Conservation (phyloP, 2,797 vertebrate genomes). For the Galagoides demidoff region DNA sequence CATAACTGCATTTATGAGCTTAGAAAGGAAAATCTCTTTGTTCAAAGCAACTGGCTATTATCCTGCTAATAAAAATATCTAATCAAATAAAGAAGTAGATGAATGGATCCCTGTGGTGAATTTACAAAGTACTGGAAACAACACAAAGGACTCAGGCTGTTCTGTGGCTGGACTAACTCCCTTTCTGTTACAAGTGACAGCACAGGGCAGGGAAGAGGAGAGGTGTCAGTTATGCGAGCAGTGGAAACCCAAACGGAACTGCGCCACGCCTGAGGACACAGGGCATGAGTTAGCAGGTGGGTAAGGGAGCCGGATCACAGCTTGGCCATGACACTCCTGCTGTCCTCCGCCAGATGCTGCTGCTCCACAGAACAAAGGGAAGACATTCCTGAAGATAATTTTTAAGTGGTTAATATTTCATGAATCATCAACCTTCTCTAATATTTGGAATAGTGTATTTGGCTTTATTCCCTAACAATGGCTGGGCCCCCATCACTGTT, state of each 20-base stretch:
- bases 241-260: neutral
- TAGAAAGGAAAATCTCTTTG: neutral
- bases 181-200: neutral
- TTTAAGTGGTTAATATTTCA: conserved; percentile 69
- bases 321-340: conserved; percentile 53
- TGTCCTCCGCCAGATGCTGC: conserved; percentile 56
- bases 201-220: neutral
- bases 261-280: neutral
- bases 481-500: neutral
- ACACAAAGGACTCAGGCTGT: neutral
- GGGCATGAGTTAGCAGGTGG: conserved; percentile 56
- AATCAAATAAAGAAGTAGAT: neutral
- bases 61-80: neutral
- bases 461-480: neutral
- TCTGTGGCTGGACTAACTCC: neutral
- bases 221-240: fast-evolving
- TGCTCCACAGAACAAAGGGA: conserved; percentile 52
- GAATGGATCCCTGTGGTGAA: neutral
- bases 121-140: neutral
- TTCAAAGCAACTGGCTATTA: neutral
- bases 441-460: conserved; percentile 76
- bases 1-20: neutral
- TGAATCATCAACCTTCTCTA: conserved; percentile 34
- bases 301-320: conserved; percentile 61
- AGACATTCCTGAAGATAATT: conserved; percentile 18